These are phyloP conservation scores for Malurus leucopterus DNA, from an alignment of 2,797 vertebrate species.

Conservation along the genomic window DNA sequence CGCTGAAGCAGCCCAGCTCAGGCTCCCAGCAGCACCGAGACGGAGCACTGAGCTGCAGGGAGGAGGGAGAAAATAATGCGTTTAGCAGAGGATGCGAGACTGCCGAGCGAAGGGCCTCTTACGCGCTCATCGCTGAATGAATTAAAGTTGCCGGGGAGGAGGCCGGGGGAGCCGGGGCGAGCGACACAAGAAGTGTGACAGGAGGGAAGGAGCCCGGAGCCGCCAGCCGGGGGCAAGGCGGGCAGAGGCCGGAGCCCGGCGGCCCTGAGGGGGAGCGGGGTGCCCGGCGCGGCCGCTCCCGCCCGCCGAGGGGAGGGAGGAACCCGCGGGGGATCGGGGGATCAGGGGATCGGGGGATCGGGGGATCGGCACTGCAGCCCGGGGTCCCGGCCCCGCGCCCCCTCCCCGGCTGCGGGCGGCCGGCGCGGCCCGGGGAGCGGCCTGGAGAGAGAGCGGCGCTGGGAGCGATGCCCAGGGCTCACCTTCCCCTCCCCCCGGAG, in stretches of 20 bases:
- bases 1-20: background rate
- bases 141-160: conserved; percentile 6
- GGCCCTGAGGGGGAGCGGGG: background rate
- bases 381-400: background rate
- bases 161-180: background rate
- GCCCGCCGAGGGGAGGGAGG: too few relatives aligned
- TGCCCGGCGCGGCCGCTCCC: too few relatives aligned
- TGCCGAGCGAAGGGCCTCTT: conserved; percentile 13
- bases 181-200: background rate
- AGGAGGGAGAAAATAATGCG: background rate
- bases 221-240: background rate
- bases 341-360: background rate
- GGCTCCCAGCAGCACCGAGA: background rate
- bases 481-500: conserved; percentile 42
- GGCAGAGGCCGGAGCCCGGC: background rate
- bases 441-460: background rate
- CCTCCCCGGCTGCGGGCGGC: background rate
- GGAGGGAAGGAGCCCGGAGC: background rate
- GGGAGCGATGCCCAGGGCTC: conserved; percentile 28
- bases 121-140: conserved; percentile 6
- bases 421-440: background rate
- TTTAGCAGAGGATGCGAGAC: conserved; percentile 27
- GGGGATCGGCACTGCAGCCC: background rate
- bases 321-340: background rate
- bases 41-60: background rate